phyloP scores from a whole-genome alignment of 2,113 vertebrate species.

The Ahaetulla prasina region DNA sequence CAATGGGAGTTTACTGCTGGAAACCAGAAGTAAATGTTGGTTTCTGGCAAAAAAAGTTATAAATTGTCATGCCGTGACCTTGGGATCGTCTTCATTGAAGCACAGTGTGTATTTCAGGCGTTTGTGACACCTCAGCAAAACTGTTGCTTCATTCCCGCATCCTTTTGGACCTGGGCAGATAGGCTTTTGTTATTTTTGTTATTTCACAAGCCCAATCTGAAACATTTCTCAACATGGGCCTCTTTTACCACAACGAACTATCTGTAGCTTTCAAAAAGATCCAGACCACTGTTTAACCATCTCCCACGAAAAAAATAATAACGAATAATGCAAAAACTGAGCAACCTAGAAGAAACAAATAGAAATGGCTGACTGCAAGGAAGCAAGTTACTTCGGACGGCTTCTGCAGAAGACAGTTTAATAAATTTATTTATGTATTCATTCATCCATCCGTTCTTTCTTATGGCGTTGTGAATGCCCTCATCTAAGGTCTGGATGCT shows the following conservation, averaged over 20 bases:
- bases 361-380: not conserved
- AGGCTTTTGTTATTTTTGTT: not conserved
- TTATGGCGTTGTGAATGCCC: not conserved
- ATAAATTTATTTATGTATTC: not conserved
- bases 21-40: not conserved
- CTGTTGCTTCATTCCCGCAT: not conserved
- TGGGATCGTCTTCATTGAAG: not conserved
- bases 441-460: not conserved
- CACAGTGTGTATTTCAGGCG: not conserved
- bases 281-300: not conserved
- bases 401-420: not conserved
- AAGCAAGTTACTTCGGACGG: not conserved
- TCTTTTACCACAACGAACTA: not conserved
- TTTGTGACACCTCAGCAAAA: not conserved
- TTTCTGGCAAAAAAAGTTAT: not conserved
- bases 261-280: not conserved
- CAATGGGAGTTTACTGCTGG: not conserved
- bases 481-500: not conserved
- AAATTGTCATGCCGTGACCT: not conserved
- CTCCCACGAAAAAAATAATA: not conserved
- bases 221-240: not conserved
- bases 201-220: not conserved
- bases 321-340: not conserved
- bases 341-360: not conserved
- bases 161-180: not conserved